These are phyloP conservation scores for Ovis canadensis DNA, from an alignment of 2,113 vertebrate genomes.

Conservation along the genomic window DNA sequence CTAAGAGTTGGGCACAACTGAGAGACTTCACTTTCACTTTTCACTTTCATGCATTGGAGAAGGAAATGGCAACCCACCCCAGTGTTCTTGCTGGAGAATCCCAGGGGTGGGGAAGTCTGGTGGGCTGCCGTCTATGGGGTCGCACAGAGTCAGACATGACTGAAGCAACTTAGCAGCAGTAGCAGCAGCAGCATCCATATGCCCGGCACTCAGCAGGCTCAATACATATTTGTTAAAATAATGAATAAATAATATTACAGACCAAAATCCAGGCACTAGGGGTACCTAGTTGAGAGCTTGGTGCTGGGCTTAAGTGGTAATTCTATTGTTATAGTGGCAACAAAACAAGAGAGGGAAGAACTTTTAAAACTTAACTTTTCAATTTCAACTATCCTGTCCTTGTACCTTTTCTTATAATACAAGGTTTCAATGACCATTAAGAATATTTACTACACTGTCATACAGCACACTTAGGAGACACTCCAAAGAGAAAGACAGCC, in stretches of 20 bases:
- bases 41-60: no score
- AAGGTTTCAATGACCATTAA: background rate
- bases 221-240: background rate
- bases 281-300: background rate
- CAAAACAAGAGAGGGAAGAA: background rate
- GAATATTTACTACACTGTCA: background rate
- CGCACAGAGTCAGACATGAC: no score
- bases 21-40: no score
- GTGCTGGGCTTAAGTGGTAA: background rate
- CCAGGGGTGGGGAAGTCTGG: no score
- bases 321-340: background rate
- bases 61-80: no score
- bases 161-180: no score
- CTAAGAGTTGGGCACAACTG: no score
- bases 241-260: background rate
- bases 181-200: background rate
- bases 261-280: background rate
- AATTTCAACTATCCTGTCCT: background rate
- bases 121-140: no score
- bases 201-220: background rate
- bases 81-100: no score
- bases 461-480: background rate
- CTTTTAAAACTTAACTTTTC: background rate
- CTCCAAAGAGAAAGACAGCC: background rate
- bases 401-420: background rate